Evolutionary conservation across 2,888 invertebrate genomes (phyloP).

Genomic region (Phaedon cochleariae): DNA sequence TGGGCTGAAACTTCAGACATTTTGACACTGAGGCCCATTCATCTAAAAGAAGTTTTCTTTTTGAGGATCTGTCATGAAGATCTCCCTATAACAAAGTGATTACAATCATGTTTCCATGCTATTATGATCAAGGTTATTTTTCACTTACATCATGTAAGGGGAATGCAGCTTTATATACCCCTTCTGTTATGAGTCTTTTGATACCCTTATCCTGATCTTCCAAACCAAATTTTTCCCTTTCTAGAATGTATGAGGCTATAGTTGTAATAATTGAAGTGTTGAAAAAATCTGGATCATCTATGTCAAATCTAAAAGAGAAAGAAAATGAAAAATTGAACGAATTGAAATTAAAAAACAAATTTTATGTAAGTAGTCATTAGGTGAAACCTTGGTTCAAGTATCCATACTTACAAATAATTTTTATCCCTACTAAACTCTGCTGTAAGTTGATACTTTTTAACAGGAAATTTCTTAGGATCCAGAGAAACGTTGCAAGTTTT

Average conservation of each 20-base stretch:
- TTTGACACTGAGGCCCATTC: slow-evolving; percentile 78
- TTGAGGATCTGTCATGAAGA: slow-evolving; percentile 61
- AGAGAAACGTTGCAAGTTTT: slow-evolving; percentile 66
- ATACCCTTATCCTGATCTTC: slow-evolving; percentile 72
- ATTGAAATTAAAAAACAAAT: no score
- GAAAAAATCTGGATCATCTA: slow-evolving; percentile 73
- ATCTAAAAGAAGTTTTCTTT: slow-evolving; percentile 67
- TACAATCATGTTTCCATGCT: neutral
- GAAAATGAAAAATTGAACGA: no score
- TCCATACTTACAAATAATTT: slow-evolving; percentile 72
- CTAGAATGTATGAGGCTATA: slow-evolving; percentile 79
- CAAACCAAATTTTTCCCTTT: slow-evolving; percentile 72
- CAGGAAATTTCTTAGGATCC: slow-evolving; percentile 70
- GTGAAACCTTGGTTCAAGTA: neutral
- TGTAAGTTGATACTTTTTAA: slow-evolving; percentile 70
- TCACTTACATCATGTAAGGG: slow-evolving; percentile 78
- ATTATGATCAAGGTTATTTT: slow-evolving; percentile 3
- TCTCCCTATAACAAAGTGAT: slow-evolving; percentile 64
- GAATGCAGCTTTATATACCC: slow-evolving; percentile 75
- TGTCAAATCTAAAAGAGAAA: slow-evolving; percentile 73
- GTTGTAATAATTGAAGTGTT: slow-evolving; percentile 71
- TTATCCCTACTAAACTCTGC: slow-evolving; percentile 76
- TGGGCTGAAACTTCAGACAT: slow-evolving; percentile 77
- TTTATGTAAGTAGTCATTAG: no score
- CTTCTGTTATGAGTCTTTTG: slow-evolving; percentile 71